Percentiles rank a stretch among this genome's conserved stretches.
Evolutionary conservation across 2,797 vertebrate species (phyloP).

Genomic region (Mastacembelus armatus): DNA sequence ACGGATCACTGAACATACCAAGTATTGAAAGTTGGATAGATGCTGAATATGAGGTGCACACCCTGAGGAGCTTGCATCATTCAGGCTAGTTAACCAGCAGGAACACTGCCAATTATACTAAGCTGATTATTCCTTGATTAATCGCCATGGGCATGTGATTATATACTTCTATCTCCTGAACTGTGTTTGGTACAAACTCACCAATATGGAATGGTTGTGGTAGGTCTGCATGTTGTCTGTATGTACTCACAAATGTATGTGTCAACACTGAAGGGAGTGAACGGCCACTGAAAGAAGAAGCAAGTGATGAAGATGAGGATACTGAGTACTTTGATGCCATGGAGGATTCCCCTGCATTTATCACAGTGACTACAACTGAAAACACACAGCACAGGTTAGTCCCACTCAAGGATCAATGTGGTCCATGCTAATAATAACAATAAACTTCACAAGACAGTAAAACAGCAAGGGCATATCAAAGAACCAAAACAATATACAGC

Average conservation of each 20-base stretch:
- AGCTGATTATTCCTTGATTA: conserved; percentile 73
- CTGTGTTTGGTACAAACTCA: conserved; percentile 30
- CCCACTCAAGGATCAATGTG: background rate
- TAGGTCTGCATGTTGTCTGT: conserved; percentile 10
- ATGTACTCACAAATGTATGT: conserved; percentile 35
- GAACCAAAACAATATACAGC: too few species aligned
- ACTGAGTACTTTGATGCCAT: conserved; percentile 99
- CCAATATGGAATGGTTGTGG: conserved; percentile 8
- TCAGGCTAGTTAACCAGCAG: conserved; percentile 52
- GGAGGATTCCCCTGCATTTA: conserved; percentile 96
- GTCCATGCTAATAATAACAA: too few species aligned
- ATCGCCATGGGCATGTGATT: conserved; percentile 65
- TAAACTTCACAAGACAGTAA: too few species aligned
- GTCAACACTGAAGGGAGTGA: conserved; percentile 77
- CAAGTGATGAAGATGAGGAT: conserved; percentile 99
- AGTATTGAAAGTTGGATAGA: conserved; percentile 18
- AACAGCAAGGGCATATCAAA: too few species aligned
- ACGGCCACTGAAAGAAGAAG: conserved; percentile 90
- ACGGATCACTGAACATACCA: conserved; percentile 9
- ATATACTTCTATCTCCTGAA: conserved; percentile 37
- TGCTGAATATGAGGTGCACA: conserved; percentile 28
- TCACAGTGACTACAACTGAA: conserved; percentile 94
- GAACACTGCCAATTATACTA: conserved; percentile 62
- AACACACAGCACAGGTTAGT: conserved; percentile 92
- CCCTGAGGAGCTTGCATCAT: conserved; percentile 29